A percentile compares a stretch with the other conserved stretches of the same genome.
Evolutionary conservation across 2,888 invertebrate genomes (phyloP).

Genomic region (Drosophila kuntzei): DNA sequence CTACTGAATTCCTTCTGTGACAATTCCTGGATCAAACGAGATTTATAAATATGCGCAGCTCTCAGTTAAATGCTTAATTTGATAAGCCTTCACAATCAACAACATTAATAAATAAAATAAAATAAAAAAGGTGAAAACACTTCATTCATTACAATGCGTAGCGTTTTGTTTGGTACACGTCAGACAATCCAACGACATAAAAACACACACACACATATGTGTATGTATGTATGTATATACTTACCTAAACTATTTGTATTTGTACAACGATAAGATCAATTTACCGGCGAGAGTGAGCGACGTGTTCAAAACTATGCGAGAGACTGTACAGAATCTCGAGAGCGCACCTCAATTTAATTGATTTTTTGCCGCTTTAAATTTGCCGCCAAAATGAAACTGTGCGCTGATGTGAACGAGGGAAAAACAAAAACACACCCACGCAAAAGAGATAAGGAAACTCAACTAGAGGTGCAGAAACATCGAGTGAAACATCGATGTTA

Average conservation of each 20-base stretch:
- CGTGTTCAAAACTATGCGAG: conserved; percentile 28
- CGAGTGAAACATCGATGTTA: too few species aligned
- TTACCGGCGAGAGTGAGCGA: conserved; percentile 23
- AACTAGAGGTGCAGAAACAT: too few species aligned
- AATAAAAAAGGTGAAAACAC: neutral
- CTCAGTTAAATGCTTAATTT: conserved; percentile 5
- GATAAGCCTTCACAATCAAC: conserved; percentile 20
- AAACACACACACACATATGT: conserved; percentile 1
- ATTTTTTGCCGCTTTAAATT: conserved; percentile 28
- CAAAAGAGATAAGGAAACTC: conserved; percentile 8
- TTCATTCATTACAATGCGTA: conserved; percentile 13
- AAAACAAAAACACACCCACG: conserved; percentile 8
- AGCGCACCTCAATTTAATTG: conserved; percentile 3
- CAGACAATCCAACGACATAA: conserved; percentile 20
- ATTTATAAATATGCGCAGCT: conserved; percentile 24
- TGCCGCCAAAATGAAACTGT: conserved; percentile 20
- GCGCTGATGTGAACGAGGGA: neutral
- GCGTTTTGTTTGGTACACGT: conserved; percentile 54
- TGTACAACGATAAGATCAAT: conserved; percentile 21
- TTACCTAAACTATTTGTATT: conserved; percentile 7
- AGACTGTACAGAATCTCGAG: conserved; percentile 7
- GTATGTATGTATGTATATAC: too few species aligned
- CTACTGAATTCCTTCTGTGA: conserved; percentile 42
- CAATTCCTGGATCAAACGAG: neutral
- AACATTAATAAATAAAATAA: neutral